Evolutionary conservation across 1,140 invertebrate genomes (phyloP), one percentile per base, ranked within the genome.

Genomic region (Cherax quadricarinatus): DNA sequence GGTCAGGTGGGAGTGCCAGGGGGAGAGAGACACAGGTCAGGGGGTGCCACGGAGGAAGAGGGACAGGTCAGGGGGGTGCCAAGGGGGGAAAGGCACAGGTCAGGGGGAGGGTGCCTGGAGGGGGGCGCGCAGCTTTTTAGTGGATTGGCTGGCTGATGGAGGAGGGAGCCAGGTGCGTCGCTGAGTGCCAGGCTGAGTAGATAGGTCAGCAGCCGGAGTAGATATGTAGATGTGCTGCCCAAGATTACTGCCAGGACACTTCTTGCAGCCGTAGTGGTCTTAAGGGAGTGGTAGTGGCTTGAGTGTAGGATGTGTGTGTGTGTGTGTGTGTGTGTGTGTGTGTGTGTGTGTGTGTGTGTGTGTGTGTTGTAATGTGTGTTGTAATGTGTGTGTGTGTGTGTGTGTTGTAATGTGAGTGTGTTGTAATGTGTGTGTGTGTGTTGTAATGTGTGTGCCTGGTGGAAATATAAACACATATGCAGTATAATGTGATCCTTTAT

Each of bases 111-210:
- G 30, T 4, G 57, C 3, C 21, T 10, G 78, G 53, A n/a, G 24
- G 78, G 62, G 75, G n/a, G 53, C n/a, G 24, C 6, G 53, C 57
- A 66, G 86, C 86, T 80, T 88, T 88, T 88, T 88, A 88, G 86
- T 88, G 86, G 86, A 88, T 88, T 88, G 86, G 86, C 86, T 88
- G 86, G 86, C 70, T 88, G 86, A 88, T 88, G 78, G 86, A 88
- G 86, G 86, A 53, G 66, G 70, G 86, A 79, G 75, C 30, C 86
- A 88, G 86, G 86, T 88, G 78, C 86, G 21, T 81, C 53, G 78
- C 53, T 21, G 86, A 88, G 86, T 88, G 86, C 49, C 12, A 78
- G 73, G 24, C 12, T 3, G 53, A 81, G 78, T 79, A 88, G 86
- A 88, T 88, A 88, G 86, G 86, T 88, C 86, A 88, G 66, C 86